Conservation (phyloP, 2,113 vertebrate genomes). For the Pampusana beccarii region DNA sequence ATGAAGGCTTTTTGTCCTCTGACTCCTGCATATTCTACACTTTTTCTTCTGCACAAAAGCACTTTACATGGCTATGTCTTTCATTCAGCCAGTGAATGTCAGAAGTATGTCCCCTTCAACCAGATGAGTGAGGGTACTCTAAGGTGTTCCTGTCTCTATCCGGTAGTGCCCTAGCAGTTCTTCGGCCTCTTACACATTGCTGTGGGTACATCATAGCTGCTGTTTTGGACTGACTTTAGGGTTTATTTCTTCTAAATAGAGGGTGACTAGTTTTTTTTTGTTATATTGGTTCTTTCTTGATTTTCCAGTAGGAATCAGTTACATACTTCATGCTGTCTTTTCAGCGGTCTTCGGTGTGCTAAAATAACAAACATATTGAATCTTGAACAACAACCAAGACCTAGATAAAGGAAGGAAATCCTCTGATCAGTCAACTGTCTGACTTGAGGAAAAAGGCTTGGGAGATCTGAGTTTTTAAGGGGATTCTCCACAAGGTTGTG, state of each 20-base stretch:
- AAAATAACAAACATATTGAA: accelerated
- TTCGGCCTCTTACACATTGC: background rate
- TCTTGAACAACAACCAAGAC: background rate
- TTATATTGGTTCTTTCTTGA: background rate
- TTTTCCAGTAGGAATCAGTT: background rate
- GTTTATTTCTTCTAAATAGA: background rate
- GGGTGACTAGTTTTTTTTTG: background rate
- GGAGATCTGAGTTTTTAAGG: background rate
- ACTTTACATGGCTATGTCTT: background rate
- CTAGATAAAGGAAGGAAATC: background rate
- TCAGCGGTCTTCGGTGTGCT: background rate
- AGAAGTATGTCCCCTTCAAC: background rate
- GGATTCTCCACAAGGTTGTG: background rate
- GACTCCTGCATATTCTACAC: background rate
- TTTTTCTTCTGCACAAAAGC: background rate
- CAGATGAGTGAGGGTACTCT: background rate
- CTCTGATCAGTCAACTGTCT: background rate
- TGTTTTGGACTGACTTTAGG: background rate
- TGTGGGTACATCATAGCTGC: background rate
- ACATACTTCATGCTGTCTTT: background rate
- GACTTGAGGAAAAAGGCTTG: background rate
- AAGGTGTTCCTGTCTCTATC: background rate
- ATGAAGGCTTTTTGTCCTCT: background rate
- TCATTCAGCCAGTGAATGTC: background rate
- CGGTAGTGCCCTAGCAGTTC: background rate